These are phyloP conservation scores for Andrena haemorrhoa DNA, from an alignment of 2,888 invertebrate species.

Conservation along the genomic window DNA sequence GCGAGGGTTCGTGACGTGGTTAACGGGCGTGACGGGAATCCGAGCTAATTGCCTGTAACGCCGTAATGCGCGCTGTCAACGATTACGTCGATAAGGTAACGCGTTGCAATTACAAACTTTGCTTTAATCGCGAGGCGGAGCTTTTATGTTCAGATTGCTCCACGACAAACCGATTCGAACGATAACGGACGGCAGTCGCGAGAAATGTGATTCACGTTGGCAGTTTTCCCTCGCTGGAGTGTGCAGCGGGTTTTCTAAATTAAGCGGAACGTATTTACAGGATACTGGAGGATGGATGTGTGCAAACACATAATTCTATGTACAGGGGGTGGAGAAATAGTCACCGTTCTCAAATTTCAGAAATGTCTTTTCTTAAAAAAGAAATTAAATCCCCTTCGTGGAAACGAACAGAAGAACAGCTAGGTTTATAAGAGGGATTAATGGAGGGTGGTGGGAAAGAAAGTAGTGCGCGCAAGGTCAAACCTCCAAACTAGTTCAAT, in stretches of 20 bases:
- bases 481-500: too few species aligned
- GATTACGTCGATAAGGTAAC: slow-evolving; percentile 26
- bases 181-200: not conserved
- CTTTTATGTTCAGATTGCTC: not conserved
- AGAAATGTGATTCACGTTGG: not conserved
- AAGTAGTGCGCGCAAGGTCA: too few species aligned
- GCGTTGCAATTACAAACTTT: slow-evolving; percentile 4
- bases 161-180: not conserved
- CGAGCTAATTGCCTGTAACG: slow-evolving; percentile 23
- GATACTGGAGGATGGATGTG: too few species aligned
- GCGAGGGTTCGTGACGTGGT: slow-evolving; percentile 38
- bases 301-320: too few species aligned
- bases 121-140: not conserved
- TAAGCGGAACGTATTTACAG: too few species aligned
- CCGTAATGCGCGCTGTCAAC: not conserved
- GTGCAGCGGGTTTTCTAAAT: not conserved
- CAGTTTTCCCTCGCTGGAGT: not conserved
- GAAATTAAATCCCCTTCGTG: too few species aligned
- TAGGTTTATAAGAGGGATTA: too few species aligned
- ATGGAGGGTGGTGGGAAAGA: too few species aligned
- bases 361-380: too few species aligned
- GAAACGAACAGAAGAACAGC: too few species aligned
- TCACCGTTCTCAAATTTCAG: too few species aligned
- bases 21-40: slow-evolving; percentile 39
- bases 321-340: too few species aligned